These are phyloP conservation scores for Centropus bengalensis DNA, from an alignment of 2,113 vertebrate genomes.

Conservation along the genomic window DNA sequence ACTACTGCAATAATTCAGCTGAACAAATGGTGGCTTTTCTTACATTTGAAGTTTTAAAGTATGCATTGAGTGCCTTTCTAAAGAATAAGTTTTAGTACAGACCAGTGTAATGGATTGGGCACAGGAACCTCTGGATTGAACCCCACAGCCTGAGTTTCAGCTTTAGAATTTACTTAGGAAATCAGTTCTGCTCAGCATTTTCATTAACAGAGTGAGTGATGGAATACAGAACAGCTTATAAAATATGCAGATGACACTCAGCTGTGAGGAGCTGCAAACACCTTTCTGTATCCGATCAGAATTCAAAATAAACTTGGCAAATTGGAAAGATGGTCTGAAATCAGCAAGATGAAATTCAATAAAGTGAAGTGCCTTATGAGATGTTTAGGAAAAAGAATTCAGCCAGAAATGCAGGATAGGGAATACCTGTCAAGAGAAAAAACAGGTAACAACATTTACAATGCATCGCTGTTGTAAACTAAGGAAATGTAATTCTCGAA, in stretches of 20 bases:
- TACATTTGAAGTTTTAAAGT: neutral
- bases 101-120: neutral
- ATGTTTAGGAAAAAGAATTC: neutral
- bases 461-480: neutral
- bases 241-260: conserved; percentile 51
- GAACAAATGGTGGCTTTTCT: neutral
- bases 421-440: neutral
- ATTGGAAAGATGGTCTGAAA: conserved; percentile 26
- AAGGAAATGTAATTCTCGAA: neutral
- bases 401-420: neutral
- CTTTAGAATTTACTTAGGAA: conserved; percentile 25
- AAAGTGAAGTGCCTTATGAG: neutral
- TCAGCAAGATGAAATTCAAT: neutral
- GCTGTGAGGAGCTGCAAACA: conserved; percentile 18
- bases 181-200: neutral
- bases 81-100: neutral
- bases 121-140: neutral
- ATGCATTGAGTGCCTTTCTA: neutral
- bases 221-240: conserved; percentile 47
- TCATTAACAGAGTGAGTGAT: neutral
- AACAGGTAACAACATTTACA: neutral
- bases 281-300: neutral
- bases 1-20: neutral
- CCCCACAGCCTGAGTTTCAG: neutral
- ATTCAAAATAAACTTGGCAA: conserved; percentile 38